phyloP scores from a whole-genome alignment of 2,888 invertebrate genomes.

The Byasa hedistus region DNA sequence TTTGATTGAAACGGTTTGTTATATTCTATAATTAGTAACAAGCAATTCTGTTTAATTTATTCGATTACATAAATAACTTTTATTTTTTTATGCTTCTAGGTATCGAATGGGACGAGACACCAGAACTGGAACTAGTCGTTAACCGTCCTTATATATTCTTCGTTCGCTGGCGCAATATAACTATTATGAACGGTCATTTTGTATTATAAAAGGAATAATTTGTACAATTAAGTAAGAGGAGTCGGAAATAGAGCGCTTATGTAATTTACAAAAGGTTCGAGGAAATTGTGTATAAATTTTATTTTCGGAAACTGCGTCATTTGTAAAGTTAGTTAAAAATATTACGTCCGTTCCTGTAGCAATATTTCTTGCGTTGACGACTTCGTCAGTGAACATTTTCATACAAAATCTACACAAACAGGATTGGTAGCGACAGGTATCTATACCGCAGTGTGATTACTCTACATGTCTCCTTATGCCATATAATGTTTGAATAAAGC shows the following conservation, averaged over 20 bases:
- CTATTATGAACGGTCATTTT: conserved; percentile 67
- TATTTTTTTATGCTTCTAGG: conserved; percentile 46
- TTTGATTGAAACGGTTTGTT: neutral
- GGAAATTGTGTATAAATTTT: neutral
- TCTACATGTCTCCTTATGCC: no score
- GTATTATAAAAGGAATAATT: conserved; percentile 41
- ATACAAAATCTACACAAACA: neutral
- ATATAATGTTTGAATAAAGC: no score
- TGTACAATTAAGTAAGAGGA: neutral
- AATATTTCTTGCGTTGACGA: neutral
- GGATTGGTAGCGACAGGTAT: neutral
- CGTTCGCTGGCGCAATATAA: conserved; percentile 67
- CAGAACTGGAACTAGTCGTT: conserved; percentile 53
- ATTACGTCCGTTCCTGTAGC: neutral
- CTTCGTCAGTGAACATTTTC: neutral
- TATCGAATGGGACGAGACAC: conserved; percentile 66
- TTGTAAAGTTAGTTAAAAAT: neutral
- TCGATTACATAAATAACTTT: no score
- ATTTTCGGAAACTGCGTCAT: neutral
- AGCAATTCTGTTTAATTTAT: no score
- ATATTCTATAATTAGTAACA: no score
- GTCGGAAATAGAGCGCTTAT: neutral
- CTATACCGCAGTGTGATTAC: neutral
- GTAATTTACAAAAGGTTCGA: neutral
- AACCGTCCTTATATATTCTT: conserved; percentile 68